Percentiles rank a stretch among this genome's conserved stretches.
Conservation (phyloP, 2,797 vertebrate genomes). For the Haliaeetus vocifer region DNA sequence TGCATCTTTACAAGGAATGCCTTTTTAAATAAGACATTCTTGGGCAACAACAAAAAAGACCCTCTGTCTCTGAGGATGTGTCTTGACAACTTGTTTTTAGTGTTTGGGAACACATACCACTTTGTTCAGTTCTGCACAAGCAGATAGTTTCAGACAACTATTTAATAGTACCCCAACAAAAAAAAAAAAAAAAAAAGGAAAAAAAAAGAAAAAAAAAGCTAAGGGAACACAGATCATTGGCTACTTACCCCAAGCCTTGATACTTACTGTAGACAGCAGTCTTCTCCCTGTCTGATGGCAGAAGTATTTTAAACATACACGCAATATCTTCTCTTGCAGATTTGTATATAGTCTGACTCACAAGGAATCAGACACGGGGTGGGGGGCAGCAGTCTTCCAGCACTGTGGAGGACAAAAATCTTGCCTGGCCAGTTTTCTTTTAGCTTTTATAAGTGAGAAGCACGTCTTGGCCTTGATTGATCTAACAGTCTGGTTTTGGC, state of each 20-base stretch:
- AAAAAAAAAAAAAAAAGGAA: no score
- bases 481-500: slow-evolving; percentile 40
- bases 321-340: not conserved
- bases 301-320: not conserved
- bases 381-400: not conserved
- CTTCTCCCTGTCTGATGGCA: not conserved
- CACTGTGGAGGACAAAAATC: not conserved
- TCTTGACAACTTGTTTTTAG: slow-evolving; percentile 52
- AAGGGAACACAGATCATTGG: not conserved
- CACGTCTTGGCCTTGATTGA: slow-evolving; percentile 21
- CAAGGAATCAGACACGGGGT: not conserved
- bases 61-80: slow-evolving; percentile 37
- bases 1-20: slow-evolving; percentile 56
- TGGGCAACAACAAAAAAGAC: slow-evolving; percentile 48
- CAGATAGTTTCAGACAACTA: slow-evolving; percentile 10
- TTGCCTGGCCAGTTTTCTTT: not conserved
- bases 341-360: not conserved
- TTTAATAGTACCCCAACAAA: not conserved
- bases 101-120: slow-evolving; percentile 28
- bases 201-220: no score
- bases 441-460: slow-evolving; percentile 19
- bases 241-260: not conserved
- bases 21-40: slow-evolving; percentile 67
- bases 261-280: not conserved
- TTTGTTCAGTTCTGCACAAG: not conserved